These are phyloP conservation scores for Platichthys stellatus DNA, from an alignment of 2,113 vertebrate genomes.

Conservation along the genomic window DNA sequence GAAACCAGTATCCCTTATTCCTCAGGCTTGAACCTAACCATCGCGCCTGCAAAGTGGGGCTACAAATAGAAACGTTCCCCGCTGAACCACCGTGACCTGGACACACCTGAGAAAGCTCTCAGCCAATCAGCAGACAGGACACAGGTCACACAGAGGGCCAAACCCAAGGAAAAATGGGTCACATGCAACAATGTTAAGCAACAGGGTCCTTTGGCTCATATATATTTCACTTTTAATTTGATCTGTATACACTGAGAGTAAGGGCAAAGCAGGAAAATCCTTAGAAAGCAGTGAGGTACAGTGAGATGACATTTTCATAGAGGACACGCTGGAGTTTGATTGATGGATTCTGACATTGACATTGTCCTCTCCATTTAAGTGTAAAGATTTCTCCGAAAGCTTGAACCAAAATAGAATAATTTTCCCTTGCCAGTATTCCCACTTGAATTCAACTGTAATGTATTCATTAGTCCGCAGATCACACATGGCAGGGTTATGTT, in stretches of 20 bases:
- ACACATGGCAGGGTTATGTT: constrained; percentile 60
- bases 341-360: constrained; percentile 59
- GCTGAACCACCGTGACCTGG: constrained; percentile 51
- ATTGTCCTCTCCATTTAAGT: constrained; percentile 55
- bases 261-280: background rate
- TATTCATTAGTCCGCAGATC: constrained; percentile 59
- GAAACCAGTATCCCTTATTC: constrained; percentile 30
- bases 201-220: background rate
- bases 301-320: constrained; percentile 30
- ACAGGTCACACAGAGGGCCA: constrained; percentile 44
- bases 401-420: constrained; percentile 46
- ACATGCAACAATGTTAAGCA: constrained; percentile 26
- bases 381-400: constrained; percentile 50
- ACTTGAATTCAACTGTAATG: constrained; percentile 47
- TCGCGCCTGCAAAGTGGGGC: constrained; percentile 1
- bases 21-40: constrained; percentile 13
- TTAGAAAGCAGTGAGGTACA: background rate
- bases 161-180: constrained; percentile 58
- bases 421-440: constrained; percentile 50
- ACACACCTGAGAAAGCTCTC: constrained; percentile 57
- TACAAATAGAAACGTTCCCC: constrained; percentile 62
- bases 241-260: background rate
- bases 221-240: constrained; percentile 1
- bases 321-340: constrained; percentile 32
- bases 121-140: constrained; percentile 57